Conservation (phyloP, 2,797 vertebrate genomes). For the Buceros bicornis region DNA sequence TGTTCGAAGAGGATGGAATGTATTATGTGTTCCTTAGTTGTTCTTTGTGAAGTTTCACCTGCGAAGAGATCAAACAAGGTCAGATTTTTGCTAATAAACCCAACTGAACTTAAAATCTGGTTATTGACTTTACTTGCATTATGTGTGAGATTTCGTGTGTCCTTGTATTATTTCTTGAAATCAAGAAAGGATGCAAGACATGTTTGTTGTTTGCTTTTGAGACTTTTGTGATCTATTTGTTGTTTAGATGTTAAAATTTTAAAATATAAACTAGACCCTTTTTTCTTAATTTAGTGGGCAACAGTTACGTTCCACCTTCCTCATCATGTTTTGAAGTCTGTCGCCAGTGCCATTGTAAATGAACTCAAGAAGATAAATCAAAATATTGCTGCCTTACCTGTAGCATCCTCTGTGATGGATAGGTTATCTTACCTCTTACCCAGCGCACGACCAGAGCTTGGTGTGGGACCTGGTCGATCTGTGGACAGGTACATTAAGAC, state of each 20-base stretch:
- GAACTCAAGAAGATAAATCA: slow-evolving; percentile 99
- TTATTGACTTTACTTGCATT: neutral
- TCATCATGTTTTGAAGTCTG: slow-evolving; percentile 95
- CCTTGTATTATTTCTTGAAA: neutral
- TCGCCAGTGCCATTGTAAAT: slow-evolving; percentile 93
- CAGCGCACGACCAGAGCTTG: slow-evolving; percentile 94
- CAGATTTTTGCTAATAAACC: neutral
- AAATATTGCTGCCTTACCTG: slow-evolving; percentile 98
- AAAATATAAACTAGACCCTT: neutral
- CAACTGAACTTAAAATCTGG: neutral
- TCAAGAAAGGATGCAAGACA: neutral
- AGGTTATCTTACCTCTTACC: slow-evolving; percentile 99
- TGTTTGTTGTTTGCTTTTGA: neutral
- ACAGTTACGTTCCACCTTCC: slow-evolving; percentile 98
- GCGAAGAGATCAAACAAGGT: neutral
- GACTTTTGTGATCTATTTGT: neutral
- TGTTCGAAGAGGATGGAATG: neutral
- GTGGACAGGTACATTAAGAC: slow-evolving; percentile 90
- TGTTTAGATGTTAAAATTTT: neutral
- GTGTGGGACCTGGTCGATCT: slow-evolving; percentile 96
- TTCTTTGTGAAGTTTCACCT: neutral
- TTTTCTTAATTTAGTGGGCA: slow-evolving; percentile 89
- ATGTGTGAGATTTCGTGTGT: neutral
- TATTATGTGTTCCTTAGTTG: neutral
- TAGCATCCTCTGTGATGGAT: slow-evolving; percentile 99